Percentiles rank a stretch among this genome's conserved stretches.
Conservation (phyloP, 2,113 vertebrate genomes). For the Protobothrops flavoviridis region DNA sequence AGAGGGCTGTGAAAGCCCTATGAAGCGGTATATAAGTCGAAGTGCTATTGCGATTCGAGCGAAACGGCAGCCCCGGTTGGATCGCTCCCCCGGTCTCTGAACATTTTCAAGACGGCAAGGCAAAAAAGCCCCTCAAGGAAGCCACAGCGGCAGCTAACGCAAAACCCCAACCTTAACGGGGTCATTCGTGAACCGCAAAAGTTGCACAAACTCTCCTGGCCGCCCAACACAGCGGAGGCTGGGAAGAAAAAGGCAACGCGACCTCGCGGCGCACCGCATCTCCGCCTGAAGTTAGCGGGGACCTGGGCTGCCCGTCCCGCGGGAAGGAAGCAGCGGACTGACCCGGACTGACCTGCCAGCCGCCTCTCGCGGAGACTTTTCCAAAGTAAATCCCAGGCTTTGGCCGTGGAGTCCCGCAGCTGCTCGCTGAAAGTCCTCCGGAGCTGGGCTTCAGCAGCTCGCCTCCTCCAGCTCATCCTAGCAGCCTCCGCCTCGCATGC, state of each 20-base stretch:
- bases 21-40: not conserved
- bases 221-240: not conserved
- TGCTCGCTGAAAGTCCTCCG: conserved; percentile 89
- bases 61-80: not conserved
- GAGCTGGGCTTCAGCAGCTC: conserved; percentile 73
- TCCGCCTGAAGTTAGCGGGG: not conserved
- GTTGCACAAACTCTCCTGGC: not conserved
- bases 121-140: too few species aligned
- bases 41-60: not conserved
- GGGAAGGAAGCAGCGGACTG: not conserved
- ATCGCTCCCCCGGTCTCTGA: not conserved
- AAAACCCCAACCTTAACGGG: not conserved
- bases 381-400: conserved; percentile 92
- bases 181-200: not conserved
- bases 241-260: not conserved
- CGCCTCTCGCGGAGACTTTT: conserved; percentile 85
- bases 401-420: conserved; percentile 86
- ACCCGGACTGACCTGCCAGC: conserved; percentile 88
- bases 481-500: conserved; percentile 64
- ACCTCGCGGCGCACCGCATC: not conserved
- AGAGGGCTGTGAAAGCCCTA: not conserved
- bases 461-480: conserved; percentile 78
- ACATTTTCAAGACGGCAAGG: not conserved
- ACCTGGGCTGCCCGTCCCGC: not conserved
- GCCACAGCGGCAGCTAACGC: not conserved